Evolutionary conservation across 2,113 vertebrate genomes (phyloP).

Genomic region (Semicossyphus pulcher): DNA sequence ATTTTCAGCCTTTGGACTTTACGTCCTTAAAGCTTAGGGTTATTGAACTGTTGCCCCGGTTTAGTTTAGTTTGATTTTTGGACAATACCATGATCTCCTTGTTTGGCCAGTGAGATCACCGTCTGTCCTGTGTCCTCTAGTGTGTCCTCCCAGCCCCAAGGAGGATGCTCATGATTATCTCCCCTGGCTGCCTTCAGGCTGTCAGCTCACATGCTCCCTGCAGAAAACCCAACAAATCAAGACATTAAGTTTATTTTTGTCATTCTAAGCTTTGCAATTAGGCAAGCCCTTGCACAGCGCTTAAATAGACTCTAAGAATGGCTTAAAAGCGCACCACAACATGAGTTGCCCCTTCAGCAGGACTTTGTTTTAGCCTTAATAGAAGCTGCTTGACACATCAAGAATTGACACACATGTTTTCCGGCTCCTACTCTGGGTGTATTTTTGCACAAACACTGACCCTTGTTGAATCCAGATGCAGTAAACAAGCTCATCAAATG

Average conservation of each 20-base stretch:
- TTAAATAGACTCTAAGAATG: background rate
- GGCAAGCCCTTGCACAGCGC: background rate
- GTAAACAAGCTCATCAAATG: slow-evolving; percentile 67
- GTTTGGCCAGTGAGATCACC: slow-evolving; percentile 21
- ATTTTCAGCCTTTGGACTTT: background rate
- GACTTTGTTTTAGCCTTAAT: background rate
- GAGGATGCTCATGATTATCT: slow-evolving; percentile 57
- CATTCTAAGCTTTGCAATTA: slow-evolving; percentile 6
- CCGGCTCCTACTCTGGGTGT: too few relatives aligned
- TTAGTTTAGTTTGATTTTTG: slow-evolving; percentile 7
- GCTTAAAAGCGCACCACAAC: background rate
- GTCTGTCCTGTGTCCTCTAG: slow-evolving; percentile 49
- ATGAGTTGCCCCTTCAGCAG: background rate
- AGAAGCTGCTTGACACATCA: slow-evolving; percentile 9
- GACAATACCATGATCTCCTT: slow-evolving; percentile 1
- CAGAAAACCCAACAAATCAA: slow-evolving; percentile 34
- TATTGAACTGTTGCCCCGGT: slow-evolving; percentile 8
- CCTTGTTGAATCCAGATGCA: slow-evolving; percentile 29
- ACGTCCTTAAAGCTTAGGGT: slow-evolving; percentile 5
- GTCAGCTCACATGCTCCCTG: slow-evolving; percentile 24
- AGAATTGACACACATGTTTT: background rate
- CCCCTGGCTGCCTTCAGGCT: slow-evolving; percentile 45
- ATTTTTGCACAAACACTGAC: slow-evolving; percentile 33
- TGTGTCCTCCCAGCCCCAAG: slow-evolving; percentile 41
- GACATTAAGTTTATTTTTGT: slow-evolving; percentile 11